phyloP scores from a whole-genome alignment of 37 sponge, comb jelly and placozoan species.

The Crambe crambe region DNA sequence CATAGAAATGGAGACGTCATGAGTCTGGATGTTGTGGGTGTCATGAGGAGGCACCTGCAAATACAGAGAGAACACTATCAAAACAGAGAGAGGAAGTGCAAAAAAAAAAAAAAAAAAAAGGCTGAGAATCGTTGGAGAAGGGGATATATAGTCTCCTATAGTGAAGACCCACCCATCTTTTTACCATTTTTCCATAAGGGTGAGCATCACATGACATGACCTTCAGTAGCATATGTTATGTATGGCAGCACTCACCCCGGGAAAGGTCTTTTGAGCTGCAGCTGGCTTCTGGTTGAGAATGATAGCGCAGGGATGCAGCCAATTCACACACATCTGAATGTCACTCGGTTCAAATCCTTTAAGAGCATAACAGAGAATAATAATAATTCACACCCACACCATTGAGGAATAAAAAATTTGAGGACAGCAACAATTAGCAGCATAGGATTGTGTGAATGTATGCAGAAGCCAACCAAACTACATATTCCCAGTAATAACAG shows the following conservation, averaged over 20 bases:
- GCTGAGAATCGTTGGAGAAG: no score
- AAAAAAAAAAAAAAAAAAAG: background rate
- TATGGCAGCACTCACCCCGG: slow-evolving; percentile 34
- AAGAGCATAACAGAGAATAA: no score
- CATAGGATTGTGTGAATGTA: no score
- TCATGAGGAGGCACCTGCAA: slow-evolving; percentile 59
- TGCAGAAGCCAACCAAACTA: no score
- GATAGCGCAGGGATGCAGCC: slow-evolving; percentile 59
- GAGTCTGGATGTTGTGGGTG: slow-evolving; percentile 81
- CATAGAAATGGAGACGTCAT: slow-evolving; percentile 61
- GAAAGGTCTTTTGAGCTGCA: slow-evolving; percentile 22
- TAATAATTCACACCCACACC: no score
- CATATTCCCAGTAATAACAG: no score
- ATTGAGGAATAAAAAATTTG: no score
- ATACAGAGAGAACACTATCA: background rate
- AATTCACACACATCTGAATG: slow-evolving; percentile 57
- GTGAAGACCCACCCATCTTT: background rate
- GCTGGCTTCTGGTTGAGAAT: slow-evolving; percentile 21
- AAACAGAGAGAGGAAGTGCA: background rate
- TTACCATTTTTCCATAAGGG: no score
- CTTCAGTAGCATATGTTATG: no score
- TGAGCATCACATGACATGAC: no score
- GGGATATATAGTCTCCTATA: no score
- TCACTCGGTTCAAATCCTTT: slow-evolving; percentile 65
- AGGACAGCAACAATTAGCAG: no score